phyloP scores from a whole-genome alignment of 2,113 vertebrate genomes.

The Rhipidura dahli region DNA sequence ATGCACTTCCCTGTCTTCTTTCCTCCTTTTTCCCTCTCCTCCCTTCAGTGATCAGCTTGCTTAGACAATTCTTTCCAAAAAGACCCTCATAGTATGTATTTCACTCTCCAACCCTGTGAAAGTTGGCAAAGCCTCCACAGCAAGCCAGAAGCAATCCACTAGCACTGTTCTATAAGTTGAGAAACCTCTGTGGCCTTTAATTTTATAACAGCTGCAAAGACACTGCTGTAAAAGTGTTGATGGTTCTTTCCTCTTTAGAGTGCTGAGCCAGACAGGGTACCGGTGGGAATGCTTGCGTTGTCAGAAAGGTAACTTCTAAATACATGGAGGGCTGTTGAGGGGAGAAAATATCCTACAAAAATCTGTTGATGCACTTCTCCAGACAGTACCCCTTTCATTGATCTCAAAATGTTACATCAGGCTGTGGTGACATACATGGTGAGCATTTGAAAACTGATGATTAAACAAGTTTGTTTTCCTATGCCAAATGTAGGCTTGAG shows the following conservation, averaged over 20 bases:
- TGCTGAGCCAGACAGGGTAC: background rate
- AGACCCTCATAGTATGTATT: background rate
- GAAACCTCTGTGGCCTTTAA: background rate
- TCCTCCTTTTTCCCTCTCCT: background rate
- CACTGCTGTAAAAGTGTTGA: fast-evolving
- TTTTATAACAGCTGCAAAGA: background rate
- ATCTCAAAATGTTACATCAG: background rate
- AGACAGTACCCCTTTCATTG: background rate
- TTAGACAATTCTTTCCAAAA: background rate
- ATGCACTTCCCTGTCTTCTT: background rate
- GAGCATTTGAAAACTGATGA: constrained; percentile 17
- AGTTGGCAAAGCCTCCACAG: background rate
- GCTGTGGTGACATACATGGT: background rate
- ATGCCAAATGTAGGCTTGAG: background rate
- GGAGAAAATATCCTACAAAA: background rate
- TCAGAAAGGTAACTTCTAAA: background rate
- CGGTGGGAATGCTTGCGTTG: background rate
- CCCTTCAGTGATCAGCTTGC: background rate
- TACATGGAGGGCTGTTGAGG: background rate
- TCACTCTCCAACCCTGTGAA: fast-evolving
- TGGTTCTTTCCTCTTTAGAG: background rate
- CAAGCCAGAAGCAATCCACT: background rate
- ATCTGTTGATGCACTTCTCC: background rate
- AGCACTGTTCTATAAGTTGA: background rate
- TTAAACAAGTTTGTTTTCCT: constrained; percentile 34